Evolutionary conservation across 92 coral and sea anemone genomes (phyloP), one percentile per base, ranked within the genome.

Genomic region (Zoanthus solanderi): DNA sequence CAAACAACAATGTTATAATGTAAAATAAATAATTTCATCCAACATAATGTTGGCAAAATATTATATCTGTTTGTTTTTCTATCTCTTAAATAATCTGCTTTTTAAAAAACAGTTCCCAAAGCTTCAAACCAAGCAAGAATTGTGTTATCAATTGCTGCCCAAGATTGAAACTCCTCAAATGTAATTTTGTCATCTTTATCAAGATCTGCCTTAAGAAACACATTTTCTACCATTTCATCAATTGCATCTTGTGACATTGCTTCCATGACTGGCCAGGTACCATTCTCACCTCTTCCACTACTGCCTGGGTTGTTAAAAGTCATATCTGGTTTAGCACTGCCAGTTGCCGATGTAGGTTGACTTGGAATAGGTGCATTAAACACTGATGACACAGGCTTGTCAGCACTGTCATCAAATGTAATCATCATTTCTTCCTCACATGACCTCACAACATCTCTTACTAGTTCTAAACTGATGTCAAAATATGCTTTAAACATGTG

Each of bases 241-340:
- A 97, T 97, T 10, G 99, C 99, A 84, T 97, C 99, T 74, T 97
- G 99, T 5, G 99, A 97, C 99, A 97, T 97, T 14, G 98, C 99
- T 66, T 97, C 99, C 99, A 97, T 97, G 13, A 97, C 93, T 9
- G 99, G 99, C 96, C 95, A 94, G 15, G 95, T 93, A 7, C 99
- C 96, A 73, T 93, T 93, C 67, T 92, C 89, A 16, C 93, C 93
- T 50, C 77, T 87, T 0, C 73, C 72, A 18, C 91, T 89, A 32
- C 87, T 78, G 0, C 94, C 98, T 18, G 93, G 98, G 87, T 89
- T 92, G 58, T 86, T 90, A 84, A 85, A 69, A 44, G 87, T 50
- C 82, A 83, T 87, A 1, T 46, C 71, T 31, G 98, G 98, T 57
- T 95, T 95, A 10, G 77, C 69, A 3, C 79, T 88, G 42, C 96